Evolutionary conservation across 1,140 invertebrate genomes (phyloP).

Genomic region (Panonychus citri): DNA sequence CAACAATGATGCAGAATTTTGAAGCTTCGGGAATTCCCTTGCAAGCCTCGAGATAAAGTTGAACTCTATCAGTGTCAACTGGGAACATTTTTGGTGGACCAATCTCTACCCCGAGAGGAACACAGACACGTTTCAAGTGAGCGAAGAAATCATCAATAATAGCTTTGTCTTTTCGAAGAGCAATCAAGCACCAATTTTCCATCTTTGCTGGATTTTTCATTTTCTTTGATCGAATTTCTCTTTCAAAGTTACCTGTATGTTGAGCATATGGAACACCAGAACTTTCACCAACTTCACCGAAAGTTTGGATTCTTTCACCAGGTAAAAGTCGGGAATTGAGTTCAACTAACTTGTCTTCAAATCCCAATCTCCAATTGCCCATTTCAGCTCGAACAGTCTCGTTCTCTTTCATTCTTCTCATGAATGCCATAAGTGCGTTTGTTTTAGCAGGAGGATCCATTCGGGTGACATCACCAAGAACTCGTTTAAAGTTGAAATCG

Average conservation of each 20-base stretch:
- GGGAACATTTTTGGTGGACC: constrained; percentile 13
- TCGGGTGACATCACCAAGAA: constrained; percentile 45
- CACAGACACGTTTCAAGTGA: constrained; percentile 16
- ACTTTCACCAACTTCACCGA: background rate
- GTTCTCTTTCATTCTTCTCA: constrained; percentile 19
- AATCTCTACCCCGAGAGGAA: constrained; percentile 22
- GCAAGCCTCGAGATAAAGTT: background rate
- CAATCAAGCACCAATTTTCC: constrained; percentile 8
- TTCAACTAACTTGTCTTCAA: constrained; percentile 21
- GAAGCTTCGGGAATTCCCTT: background rate
- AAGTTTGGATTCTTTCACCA: background rate
- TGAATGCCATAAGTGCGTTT: constrained; percentile 5
- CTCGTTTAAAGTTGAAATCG: constrained; percentile 18
- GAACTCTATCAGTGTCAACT: background rate
- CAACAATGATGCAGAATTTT: constrained; percentile 32
- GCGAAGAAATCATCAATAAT: constrained; percentile 17
- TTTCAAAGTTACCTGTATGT: constrained; percentile 4
- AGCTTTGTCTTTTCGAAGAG: background rate
- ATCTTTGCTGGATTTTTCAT: constrained; percentile 5
- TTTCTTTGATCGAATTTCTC: constrained; percentile 17
- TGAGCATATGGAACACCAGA: no score
- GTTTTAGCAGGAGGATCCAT: constrained; percentile 22
- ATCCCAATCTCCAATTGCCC: constrained; percentile 24
- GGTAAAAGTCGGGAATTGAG: constrained; percentile 21
- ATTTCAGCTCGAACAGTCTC: constrained; percentile 22